phyloP scores from a whole-genome alignment of 1,140 invertebrate species.

The Lycorma delicatula region DNA sequence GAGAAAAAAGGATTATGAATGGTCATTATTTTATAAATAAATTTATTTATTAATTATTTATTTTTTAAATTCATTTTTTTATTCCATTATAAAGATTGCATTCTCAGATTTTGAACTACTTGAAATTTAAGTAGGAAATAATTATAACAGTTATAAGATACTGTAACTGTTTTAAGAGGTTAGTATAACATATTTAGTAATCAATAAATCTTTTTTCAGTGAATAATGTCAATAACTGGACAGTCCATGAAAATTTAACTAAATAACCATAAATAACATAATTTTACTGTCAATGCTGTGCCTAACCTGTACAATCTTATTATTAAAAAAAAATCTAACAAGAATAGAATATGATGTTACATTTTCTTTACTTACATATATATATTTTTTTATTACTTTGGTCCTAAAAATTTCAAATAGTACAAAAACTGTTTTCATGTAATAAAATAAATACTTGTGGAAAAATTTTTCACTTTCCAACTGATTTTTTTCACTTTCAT shows the following conservation, averaged over 20 bases:
- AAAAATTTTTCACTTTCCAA: conserved; percentile 2
- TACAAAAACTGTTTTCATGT: conserved; percentile 1
- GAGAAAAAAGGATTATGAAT: too few species aligned
- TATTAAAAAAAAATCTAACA: neutral
- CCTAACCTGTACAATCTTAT: neutral
- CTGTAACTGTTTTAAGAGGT: neutral
- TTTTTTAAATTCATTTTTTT: too few species aligned
- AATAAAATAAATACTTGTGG: conserved; percentile 4
- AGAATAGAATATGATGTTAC: neutral
- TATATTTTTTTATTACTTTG: neutral
- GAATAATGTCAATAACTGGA: neutral
- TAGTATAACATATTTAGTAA: neutral
- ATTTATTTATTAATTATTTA: too few species aligned
- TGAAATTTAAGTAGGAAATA: neutral
- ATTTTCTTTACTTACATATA: too few species aligned
- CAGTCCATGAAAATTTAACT: neutral
- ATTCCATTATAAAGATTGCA: conserved; percentile 5
- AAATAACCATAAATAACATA: too few species aligned
- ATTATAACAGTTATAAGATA: neutral
- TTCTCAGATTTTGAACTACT: conserved; percentile 1
- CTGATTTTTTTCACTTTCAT: neutral
- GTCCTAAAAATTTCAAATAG: conserved; percentile 6
- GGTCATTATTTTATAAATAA: too few species aligned
- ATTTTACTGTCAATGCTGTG: too few species aligned
- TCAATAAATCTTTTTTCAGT: neutral